Evolutionary conservation across 2,797 vertebrate genomes (phyloP).

Genomic region (Sebastes hubbsi): DNA sequence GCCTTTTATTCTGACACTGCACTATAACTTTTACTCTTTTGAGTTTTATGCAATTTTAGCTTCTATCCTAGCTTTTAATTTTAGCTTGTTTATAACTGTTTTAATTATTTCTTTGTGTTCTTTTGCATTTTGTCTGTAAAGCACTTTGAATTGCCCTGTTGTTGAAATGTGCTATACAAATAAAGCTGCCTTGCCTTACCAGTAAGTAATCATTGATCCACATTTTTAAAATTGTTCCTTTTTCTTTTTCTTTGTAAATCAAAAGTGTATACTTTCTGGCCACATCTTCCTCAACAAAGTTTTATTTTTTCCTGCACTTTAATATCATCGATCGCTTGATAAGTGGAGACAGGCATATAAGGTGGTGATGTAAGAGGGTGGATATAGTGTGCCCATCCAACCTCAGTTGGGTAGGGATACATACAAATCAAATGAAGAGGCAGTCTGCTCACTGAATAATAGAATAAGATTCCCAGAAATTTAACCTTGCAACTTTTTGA

Average conservation of each 20-base stretch:
- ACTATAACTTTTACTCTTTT: too few relatives aligned
- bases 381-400: not conserved
- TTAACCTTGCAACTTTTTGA: not conserved
- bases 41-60: too few relatives aligned
- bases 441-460: not conserved
- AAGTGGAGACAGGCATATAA: not conserved
- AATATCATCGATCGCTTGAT: not conserved
- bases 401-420: not conserved
- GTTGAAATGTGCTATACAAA: too few relatives aligned
- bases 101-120: too few relatives aligned
- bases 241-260: too few relatives aligned
- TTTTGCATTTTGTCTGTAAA: too few relatives aligned
- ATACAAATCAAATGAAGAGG: not conserved
- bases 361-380: not conserved
- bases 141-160: too few relatives aligned
- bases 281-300: not conserved
- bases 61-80: too few relatives aligned
- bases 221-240: not conserved
- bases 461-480: not conserved
- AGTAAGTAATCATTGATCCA: not conserved
- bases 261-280: not conserved
- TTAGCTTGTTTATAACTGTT: too few relatives aligned
- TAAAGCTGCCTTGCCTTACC: too few relatives aligned
- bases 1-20: too few relatives aligned
- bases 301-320: not conserved